A percentile compares a stretch with the other conserved stretches of the same genome.
Conservation (phyloP, 2,888 invertebrate species). For the Apamea sordens region DNA sequence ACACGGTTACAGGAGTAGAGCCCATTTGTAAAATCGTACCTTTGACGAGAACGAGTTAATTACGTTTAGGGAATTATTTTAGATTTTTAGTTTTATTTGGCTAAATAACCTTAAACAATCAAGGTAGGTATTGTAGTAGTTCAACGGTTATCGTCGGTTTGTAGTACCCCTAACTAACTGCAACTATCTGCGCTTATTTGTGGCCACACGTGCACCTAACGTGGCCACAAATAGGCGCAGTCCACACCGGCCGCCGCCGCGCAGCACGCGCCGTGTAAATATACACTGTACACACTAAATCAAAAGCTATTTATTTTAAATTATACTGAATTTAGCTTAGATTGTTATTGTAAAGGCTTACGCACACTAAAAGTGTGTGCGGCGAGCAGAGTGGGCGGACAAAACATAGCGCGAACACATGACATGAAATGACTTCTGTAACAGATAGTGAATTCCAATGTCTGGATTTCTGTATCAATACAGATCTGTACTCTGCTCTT, state of each 20-base stretch:
- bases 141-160: neutral
- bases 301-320: constrained; percentile 61
- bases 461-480: neutral
- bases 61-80: constrained; percentile 11
- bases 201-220: too few relatives aligned
- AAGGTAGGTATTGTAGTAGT: neutral
- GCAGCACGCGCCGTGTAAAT: constrained; percentile 29
- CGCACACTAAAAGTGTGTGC: neutral
- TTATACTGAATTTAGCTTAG: constrained; percentile 55
- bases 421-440: neutral
- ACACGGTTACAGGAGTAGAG: constrained; percentile 26
- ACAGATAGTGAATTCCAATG: neutral
- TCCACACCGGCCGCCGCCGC: neutral
- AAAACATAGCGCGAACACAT: neutral
- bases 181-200: neutral
- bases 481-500: neutral
- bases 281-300: constrained; percentile 52
- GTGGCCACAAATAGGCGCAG: constrained; percentile 44
- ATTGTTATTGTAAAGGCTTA: constrained; percentile 50
- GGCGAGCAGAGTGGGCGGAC: neutral
- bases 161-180: neutral
- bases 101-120: neutral
- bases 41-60: constrained; percentile 23
- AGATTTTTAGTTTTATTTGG: neutral
- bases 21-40: constrained; percentile 25